Conservation (phyloP, 2,888 invertebrate species). For the Cordilura impudica region DNA sequence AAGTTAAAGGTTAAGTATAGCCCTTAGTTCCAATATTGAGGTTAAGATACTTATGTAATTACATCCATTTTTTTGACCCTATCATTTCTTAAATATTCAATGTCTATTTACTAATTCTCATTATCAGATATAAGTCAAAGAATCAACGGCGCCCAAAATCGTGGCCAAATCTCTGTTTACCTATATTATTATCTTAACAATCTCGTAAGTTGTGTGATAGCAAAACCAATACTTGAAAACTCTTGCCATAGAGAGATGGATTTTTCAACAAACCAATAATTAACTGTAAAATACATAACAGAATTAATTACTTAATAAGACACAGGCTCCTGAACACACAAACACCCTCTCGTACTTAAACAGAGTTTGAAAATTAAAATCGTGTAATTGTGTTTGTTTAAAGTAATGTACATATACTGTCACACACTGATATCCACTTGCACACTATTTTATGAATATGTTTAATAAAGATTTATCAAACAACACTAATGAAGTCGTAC, state of each 20-base stretch:
- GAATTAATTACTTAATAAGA: constrained; percentile 1
- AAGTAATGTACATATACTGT: not conserved
- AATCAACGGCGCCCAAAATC: too few species aligned
- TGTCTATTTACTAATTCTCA: too few species aligned
- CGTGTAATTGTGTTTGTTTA: constrained; percentile 13
- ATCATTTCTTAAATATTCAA: too few species aligned
- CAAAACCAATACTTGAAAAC: not conserved
- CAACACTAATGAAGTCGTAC: constrained; percentile 41
- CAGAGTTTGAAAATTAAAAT: constrained; percentile 27
- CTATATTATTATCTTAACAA: too few species aligned
- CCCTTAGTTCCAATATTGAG: too few species aligned
- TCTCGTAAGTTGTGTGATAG: too few species aligned
- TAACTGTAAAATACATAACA: not conserved
- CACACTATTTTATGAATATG: not conserved
- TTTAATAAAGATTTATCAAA: constrained; percentile 33
- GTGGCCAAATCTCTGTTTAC: too few species aligned
- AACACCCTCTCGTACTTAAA: not conserved
- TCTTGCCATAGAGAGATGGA: not conserved
- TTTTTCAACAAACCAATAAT: not conserved
- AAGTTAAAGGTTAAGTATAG: too few species aligned
- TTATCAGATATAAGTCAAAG: too few species aligned
- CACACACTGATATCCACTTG: not conserved
- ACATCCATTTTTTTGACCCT: too few species aligned
- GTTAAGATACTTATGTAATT: too few species aligned
- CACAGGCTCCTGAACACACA: not conserved